Evolutionary conservation across 2,113 vertebrate species (phyloP).

Genomic region (Ivindomyrus marchei): DNA sequence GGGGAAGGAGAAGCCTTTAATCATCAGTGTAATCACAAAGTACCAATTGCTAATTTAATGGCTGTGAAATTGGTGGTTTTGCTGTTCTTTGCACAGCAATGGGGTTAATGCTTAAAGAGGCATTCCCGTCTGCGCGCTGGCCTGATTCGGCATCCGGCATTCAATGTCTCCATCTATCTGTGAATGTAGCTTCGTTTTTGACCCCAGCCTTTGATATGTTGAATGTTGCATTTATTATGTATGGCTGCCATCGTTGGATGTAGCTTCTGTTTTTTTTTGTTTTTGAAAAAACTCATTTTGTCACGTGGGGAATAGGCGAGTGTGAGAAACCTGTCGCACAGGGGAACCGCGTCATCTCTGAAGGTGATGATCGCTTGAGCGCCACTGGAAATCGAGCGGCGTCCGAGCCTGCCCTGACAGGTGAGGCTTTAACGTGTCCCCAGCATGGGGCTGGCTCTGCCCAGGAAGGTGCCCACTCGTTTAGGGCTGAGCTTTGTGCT

Average conservation of each 20-base stretch:
- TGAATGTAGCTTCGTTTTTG: not conserved
- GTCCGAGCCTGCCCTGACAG: not conserved
- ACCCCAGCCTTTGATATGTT: not conserved
- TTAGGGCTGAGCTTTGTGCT: not conserved
- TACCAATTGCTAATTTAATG: not conserved
- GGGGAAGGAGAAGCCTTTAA: not conserved
- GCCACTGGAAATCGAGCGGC: not conserved
- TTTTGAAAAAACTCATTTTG: not conserved
- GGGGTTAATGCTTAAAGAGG: not conserved
- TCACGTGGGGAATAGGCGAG: not conserved
- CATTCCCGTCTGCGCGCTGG: not conserved
- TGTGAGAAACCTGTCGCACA: not conserved
- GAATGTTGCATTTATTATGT: not conserved
- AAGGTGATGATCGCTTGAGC: not conserved
- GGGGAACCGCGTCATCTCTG: not conserved
- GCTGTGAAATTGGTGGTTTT: not conserved
- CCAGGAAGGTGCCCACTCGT: not conserved
- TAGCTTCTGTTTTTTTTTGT: not conserved
- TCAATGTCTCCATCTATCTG: not conserved
- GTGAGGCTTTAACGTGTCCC: not conserved
- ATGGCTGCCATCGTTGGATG: not conserved
- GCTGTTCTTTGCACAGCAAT: not conserved
- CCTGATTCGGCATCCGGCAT: not conserved
- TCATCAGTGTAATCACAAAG: constrained; percentile 8
- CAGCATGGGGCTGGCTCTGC: not conserved